phyloP scores from a whole-genome alignment of 2,113 vertebrate genomes.

The Anhinga rufa region DNA sequence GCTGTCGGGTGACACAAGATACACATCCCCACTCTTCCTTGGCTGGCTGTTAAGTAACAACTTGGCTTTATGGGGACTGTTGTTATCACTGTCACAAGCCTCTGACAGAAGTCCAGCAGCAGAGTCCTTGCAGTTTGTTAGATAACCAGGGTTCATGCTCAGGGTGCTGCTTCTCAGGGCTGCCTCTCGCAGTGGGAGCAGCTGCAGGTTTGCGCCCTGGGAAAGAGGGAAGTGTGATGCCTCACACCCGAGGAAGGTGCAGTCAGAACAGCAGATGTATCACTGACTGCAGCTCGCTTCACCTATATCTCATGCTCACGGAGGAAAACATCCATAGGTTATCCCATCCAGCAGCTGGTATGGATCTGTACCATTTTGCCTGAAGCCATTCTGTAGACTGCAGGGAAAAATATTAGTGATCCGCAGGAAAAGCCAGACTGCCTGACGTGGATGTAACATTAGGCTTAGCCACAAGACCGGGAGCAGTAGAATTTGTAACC shows the following conservation, averaged over 20 bases:
- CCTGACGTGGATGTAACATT: neutral
- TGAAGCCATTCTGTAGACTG: neutral
- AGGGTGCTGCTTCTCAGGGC: neutral
- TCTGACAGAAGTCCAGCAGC: neutral
- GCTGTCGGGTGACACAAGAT: neutral
- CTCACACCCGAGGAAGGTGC: neutral
- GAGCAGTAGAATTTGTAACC: neutral
- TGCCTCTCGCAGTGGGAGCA: neutral
- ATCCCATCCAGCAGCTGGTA: neutral
- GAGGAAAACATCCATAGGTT: neutral
- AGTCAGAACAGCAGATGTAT: neutral
- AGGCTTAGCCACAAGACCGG: neutral
- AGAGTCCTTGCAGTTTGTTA: fast-evolving
- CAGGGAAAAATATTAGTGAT: neutral
- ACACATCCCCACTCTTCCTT: neutral
- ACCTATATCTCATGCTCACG: neutral
- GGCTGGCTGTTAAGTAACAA: neutral
- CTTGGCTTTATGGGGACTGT: neutral
- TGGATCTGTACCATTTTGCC: neutral
- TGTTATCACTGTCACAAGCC: neutral
- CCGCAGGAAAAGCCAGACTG: neutral
- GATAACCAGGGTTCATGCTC: neutral
- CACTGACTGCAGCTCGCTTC: neutral
- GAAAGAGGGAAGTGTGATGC: neutral
- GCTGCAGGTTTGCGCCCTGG: neutral